phyloP scores from a whole-genome alignment of 2,113 vertebrate genomes.

The Neogobius melanostomus region DNA sequence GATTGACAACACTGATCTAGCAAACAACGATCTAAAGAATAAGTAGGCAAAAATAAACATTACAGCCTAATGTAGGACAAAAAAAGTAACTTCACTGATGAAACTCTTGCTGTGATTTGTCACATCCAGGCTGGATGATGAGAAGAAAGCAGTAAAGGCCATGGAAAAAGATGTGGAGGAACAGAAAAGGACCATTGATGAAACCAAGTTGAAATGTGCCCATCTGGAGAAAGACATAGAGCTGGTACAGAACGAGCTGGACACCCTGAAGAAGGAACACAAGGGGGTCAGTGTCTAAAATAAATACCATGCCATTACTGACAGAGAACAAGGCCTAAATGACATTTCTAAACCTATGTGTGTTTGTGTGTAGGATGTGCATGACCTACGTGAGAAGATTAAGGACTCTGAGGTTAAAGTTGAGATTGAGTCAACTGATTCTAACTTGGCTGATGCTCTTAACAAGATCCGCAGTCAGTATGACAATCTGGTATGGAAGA shows the following conservation, averaged over 20 bases:
- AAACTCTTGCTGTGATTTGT: neutral
- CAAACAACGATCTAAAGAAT: conserved; percentile 74
- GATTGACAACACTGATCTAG: conserved; percentile 74
- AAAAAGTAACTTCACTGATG: neutral
- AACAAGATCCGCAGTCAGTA: conserved; percentile 76
- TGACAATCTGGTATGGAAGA: conserved; percentile 76
- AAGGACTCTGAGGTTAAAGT: conserved; percentile 70
- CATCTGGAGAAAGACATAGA: conserved; percentile 68
- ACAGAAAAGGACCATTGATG: conserved; percentile 66
- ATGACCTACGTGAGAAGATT: conserved; percentile 69
- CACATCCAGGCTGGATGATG: conserved; percentile 63
- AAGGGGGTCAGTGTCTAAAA: conserved; percentile 56
- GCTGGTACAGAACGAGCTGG: conserved; percentile 69
- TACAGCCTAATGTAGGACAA: neutral
- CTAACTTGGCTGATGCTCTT: conserved; percentile 75
- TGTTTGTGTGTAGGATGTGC: conserved; percentile 63
- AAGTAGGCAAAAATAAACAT: conserved; percentile 62
- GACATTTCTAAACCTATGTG: neutral
- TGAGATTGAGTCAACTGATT: conserved; percentile 70
- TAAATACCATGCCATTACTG: neutral
- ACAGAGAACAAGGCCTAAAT: neutral
- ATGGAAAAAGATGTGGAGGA: conserved; percentile 74
- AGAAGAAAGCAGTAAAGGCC: conserved; percentile 52
- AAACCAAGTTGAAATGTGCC: conserved; percentile 58
- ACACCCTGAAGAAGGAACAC: conserved; percentile 68